A percentile compares a stretch with the other conserved stretches of the same genome.
These are phyloP conservation scores for Glossophaga mutica DNA, from an alignment of 2,797 vertebrate species.

Conservation along the genomic window DNA sequence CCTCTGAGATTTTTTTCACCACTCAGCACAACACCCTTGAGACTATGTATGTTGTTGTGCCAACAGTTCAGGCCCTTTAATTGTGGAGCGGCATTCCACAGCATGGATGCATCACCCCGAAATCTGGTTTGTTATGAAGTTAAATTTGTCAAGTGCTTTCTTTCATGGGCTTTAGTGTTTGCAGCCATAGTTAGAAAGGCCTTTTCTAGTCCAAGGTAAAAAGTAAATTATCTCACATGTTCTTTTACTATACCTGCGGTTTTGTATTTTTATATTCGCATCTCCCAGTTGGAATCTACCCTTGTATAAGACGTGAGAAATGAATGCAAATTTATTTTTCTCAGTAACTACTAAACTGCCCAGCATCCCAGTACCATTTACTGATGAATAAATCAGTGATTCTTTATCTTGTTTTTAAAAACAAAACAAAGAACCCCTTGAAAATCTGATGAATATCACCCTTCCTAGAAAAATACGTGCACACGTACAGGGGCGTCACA, in stretches of 20 bases:
- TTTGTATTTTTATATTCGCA: background rate
- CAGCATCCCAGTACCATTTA: background rate
- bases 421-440: background rate
- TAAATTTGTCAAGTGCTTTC: background rate
- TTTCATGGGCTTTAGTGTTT: background rate
- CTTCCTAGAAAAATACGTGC: background rate
- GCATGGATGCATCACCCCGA: background rate
- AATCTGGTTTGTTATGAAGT: background rate
- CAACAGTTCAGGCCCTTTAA: no score
- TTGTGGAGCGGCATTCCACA: no score
- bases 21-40: no score
- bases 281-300: background rate
- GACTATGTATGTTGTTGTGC: no score
- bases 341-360: background rate
- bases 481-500: background rate
- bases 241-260: background rate
- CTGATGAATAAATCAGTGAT: background rate
- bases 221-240: background rate
- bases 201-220: background rate
- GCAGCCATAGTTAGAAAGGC: background rate
- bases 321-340: background rate
- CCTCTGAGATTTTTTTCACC: background rate
- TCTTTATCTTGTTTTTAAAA: background rate
- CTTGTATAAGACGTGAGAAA: background rate
- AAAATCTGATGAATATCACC: background rate